Evolutionary conservation across 2,888 invertebrate genomes (phyloP).

Genomic region (Penaeus monodon): DNA sequence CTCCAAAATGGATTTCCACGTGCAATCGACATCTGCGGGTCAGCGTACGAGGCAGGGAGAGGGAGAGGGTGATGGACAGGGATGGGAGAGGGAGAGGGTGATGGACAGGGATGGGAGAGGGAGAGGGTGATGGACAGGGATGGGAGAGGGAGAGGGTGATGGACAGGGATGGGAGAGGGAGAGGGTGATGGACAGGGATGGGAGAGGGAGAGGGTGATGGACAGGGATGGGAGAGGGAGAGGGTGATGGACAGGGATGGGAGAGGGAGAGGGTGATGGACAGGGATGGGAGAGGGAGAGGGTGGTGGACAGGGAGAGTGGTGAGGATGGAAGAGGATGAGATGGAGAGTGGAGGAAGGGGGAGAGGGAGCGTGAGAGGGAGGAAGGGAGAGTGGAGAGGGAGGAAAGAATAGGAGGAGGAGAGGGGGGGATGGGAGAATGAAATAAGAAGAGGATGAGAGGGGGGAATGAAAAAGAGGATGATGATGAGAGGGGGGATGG

Average conservation of each 20-base stretch:
- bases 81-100: neutral
- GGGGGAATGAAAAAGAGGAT: neutral
- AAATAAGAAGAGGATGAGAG: neutral
- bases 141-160: neutral
- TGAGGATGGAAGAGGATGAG: neutral
- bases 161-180: neutral
- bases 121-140: neutral
- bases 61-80: neutral
- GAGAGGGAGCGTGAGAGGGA: neutral
- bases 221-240: neutral
- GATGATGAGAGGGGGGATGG: neutral
- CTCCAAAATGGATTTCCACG: too few relatives aligned
- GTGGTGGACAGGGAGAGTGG: rapidly evolving
- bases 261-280: neutral
- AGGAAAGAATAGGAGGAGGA: neutral
- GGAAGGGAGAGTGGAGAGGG: neutral
- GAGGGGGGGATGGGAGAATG: neutral
- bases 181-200: neutral
- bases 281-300: neutral
- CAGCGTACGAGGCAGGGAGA: neutral
- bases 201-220: neutral
- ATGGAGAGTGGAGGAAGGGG: neutral
- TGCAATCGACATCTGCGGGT: too few relatives aligned
- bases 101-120: neutral
- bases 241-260: neutral